These are phyloP conservation scores for Nomada hirtipes DNA, from an alignment of 2,888 invertebrate species.

Conservation along the genomic window DNA sequence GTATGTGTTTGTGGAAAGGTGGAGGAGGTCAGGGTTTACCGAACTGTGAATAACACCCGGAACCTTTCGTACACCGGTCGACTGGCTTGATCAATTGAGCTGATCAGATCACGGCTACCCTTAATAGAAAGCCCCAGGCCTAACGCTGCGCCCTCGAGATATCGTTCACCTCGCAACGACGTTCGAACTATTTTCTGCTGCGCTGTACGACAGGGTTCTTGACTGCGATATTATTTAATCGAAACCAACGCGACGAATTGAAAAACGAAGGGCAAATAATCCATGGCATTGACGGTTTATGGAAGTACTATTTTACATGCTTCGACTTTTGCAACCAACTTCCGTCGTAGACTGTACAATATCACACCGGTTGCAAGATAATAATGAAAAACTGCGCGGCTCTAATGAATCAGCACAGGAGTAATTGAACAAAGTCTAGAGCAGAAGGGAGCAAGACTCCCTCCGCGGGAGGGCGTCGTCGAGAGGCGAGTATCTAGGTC, in stretches of 20 bases:
- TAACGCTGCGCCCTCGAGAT: not conserved
- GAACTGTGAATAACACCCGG: slow-evolving; percentile 27
- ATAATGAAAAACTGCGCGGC: not conserved
- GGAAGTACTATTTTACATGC: too few species aligned
- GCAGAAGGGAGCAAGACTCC: slow-evolving; percentile 32
- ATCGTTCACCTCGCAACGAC: not conserved
- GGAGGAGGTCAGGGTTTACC: not conserved
- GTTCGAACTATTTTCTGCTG: not conserved
- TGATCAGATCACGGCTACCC: not conserved
- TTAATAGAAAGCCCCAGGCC: not conserved
- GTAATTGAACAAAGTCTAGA: slow-evolving; percentile 54
- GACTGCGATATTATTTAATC: too few species aligned
- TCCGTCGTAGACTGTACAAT: too few species aligned
- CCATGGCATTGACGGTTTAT: too few species aligned
- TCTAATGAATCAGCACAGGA: not conserved
- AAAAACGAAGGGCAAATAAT: too few species aligned
- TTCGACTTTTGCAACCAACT: too few species aligned
- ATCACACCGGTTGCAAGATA: not conserved
- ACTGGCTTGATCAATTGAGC: slow-evolving; percentile 29
- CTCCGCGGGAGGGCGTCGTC: slow-evolving; percentile 51
- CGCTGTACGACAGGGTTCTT: too few species aligned
- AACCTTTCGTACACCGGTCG: slow-evolving; percentile 8
- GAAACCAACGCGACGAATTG: too few species aligned
- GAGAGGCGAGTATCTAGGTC: slow-evolving; percentile 77
- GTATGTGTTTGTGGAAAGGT: not conserved